Evolutionary conservation across 2,797 vertebrate species (phyloP), one percentile per base, ranked within the genome.

Genomic region (Clamator glandarius): DNA sequence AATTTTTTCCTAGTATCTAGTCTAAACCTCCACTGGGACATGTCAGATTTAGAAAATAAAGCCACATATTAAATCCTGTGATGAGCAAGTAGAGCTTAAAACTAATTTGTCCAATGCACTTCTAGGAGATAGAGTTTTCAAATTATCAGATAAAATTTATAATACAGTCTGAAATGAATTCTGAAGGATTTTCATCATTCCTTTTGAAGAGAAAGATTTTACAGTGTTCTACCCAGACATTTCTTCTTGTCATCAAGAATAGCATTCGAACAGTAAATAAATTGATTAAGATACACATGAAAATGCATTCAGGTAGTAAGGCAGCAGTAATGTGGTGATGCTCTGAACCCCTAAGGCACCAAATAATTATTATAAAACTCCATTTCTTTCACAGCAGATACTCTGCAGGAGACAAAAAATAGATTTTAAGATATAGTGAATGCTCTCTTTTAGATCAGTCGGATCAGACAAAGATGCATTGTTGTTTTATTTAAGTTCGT

Each of bases 341-440:
- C 66, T 90, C 64, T 81, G 83, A 90, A 90, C 76, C 76, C 87
- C 73, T 75, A 62, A 91, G 85, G 66, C 85, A 92, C 64, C 46
- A 78, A 93, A 75, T 81, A 54, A 78, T 78, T 90, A 74, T 73
- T 86, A 84, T 51, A 81, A 92, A 87, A 78, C 69, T 85, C 64
- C 35, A 77, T 94, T 95, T 96, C 69, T 77, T 93, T 95, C 89
- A 75, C 84, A 88, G 84, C 66, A 88, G 91, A 96, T 35, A 72
- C 95, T 84, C 87, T 92, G 73, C 76, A 78, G 79, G 83, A 91
- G 58, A 68, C 31, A 50, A 63, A 76, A 76, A 90, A 77, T 68
- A 68, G 41, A 73, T 92, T 88, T 94, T 78, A 87, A 94, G 92
- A 68, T 90, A 84, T 61, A 84, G 41, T 54, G 80, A 81, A 39